These are phyloP conservation scores for Lepus oiostolus DNA, from an alignment of 2,797 vertebrate species.

Conservation along the genomic window DNA sequence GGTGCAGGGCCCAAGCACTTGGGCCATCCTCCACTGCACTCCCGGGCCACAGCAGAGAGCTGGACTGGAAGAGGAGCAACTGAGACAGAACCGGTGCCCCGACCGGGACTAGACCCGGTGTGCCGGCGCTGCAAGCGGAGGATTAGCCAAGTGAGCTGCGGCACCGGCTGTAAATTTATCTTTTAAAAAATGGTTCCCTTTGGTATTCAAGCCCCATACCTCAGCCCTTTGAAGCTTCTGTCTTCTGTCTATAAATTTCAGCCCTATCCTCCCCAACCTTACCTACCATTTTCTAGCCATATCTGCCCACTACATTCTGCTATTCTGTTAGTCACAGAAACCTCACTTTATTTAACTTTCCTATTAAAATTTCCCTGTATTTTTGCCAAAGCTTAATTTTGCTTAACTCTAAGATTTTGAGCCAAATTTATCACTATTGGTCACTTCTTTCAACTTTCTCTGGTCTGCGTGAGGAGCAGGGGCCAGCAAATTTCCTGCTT, in stretches of 20 bases:
- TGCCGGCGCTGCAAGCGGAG: too few relatives aligned
- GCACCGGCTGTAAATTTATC: background rate
- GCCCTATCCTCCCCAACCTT: too few relatives aligned
- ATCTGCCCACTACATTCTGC: background rate
- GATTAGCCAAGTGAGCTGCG: too few relatives aligned
- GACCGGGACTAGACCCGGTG: too few relatives aligned
- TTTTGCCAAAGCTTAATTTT: conserved; percentile 50
- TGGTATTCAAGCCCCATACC: background rate
- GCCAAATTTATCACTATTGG: conserved; percentile 49
- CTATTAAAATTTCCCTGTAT: background rate
- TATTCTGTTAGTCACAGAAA: background rate
- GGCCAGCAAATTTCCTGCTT: conserved; percentile 66
- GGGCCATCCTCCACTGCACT: too few relatives aligned
- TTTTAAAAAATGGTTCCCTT: background rate
- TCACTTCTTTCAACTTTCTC: conserved; percentile 63
- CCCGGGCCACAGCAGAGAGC: too few relatives aligned
- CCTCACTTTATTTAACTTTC: conserved; percentile 50
- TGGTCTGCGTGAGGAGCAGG: conserved; percentile 29
- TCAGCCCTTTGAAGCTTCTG: background rate
- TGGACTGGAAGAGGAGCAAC: too few relatives aligned
- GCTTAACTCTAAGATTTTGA: conserved; percentile 33
- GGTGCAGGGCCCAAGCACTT: too few relatives aligned
- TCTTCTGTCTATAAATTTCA: background rate
- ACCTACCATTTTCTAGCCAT: background rate
- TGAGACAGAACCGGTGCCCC: too few relatives aligned